Evolutionary conservation across 1,140 invertebrate genomes (phyloP), one percentile per base, ranked within the genome.

Genomic region (Trichomalopsis sarcophagae): DNA sequence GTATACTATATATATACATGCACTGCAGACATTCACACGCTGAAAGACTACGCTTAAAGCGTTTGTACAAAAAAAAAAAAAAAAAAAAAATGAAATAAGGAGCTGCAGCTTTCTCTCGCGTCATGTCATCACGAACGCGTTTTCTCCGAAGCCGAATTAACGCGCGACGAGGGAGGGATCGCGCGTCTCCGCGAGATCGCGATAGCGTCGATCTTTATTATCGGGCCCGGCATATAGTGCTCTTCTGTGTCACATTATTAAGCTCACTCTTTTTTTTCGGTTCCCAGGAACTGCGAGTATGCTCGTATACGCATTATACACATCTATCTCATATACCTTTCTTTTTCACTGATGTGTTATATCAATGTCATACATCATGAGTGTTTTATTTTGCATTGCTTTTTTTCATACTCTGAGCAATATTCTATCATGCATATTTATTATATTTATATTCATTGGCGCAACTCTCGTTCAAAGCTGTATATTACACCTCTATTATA

Each of bases 171-270:
- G 17, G 14, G 23, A 77, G 69, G 23, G 14, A 68, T 68, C 47
- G 17, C 30, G 2, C 27, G 50, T 82, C 27, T 62, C 47, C 55
- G 62, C 11, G 21, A 40, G n/a, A 62, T 62, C 21, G n/a, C 73
- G n/a, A 66, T 76, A 82, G 14, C 73, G 50, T 75, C 30, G 13
- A 44, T 40, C 21, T 66, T 82, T 74, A 74, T 55, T 47, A 81
- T 36, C 73, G 13, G 11, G n/a, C 55, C 40, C 40, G 17, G n/a
- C 55, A 3, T 62, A 62, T 62, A 62, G 55, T 62, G 55, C 55
- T 62, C 55, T 62, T 62, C 55, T 62, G 17, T 21, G 17, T 62
- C 33, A 33, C 69, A 30, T 14, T 30, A 73, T 33, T 73, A 73
- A 73, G 21, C 69, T 30, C 27, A 9, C 11, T 36, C 75, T 23